phyloP scores from a whole-genome alignment of 2,113 vertebrate genomes.

The Phalacrocorax carbo region DNA sequence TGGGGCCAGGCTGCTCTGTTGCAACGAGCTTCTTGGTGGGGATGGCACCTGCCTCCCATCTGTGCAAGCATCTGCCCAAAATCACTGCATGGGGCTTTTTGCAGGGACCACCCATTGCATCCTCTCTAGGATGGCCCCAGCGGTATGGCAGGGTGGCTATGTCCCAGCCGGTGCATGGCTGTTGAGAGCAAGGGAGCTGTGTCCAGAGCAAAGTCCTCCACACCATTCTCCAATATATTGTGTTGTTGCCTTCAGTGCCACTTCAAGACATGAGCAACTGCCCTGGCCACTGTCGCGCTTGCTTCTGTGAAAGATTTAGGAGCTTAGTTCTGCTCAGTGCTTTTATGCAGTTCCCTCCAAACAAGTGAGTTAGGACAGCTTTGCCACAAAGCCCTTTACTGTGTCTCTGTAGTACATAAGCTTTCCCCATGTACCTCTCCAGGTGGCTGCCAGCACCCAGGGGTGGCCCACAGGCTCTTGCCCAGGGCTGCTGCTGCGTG shows the following conservation, averaged over 20 bases:
- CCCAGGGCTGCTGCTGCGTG: neutral
- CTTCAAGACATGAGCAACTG: neutral
- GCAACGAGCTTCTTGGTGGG: accelerated
- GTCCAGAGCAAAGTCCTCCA: neutral
- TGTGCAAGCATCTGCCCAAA: neutral
- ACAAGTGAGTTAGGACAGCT: neutral
- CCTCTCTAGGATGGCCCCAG: neutral
- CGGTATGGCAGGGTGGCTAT: neutral
- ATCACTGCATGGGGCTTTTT: neutral
- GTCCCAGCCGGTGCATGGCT: accelerated
- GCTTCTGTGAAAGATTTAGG: neutral
- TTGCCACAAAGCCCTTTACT: neutral
- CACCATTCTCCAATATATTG: neutral
- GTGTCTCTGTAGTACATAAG: neutral
- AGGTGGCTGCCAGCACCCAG: neutral
- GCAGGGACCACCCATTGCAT: neutral
- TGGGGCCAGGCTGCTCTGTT: neutral
- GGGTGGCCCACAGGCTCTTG: neutral
- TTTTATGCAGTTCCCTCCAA: neutral
- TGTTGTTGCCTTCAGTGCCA: neutral
- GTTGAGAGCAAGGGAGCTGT: neutral
- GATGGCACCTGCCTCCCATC: neutral
- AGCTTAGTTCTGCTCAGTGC: neutral
- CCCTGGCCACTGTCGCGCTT: accelerated
- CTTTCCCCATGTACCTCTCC: neutral